Evolutionary conservation across 2,797 vertebrate genomes (phyloP).

Genomic region (Enteromius unitaeniatus): DNA sequence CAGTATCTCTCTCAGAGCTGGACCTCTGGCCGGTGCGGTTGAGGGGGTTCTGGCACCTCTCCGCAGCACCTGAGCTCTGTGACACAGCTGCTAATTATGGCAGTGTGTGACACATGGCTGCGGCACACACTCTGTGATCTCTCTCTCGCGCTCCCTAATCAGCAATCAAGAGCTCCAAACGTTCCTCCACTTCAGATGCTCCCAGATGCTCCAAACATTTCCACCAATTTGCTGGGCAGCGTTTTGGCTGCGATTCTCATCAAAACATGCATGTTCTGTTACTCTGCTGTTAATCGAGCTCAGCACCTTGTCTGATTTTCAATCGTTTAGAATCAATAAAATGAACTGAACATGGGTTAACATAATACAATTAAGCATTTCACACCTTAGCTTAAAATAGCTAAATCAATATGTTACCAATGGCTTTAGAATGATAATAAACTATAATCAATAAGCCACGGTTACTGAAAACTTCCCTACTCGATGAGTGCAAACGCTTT

Average conservation of each 20-base stretch:
- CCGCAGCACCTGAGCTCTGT: conserved; percentile 64
- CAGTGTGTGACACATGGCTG: conserved; percentile 55
- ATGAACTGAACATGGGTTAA: background rate
- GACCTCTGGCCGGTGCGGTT: conserved; percentile 17
- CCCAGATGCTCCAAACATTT: conserved; percentile 57
- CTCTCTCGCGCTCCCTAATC: conserved; percentile 61
- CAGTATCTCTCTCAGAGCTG: background rate
- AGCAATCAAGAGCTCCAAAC: conserved; percentile 70
- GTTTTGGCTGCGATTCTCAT: conserved; percentile 52
- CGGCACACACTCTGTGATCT: conserved; percentile 43
- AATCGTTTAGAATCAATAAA: conserved; percentile 10
- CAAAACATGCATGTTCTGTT: conserved; percentile 48
- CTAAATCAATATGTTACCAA: background rate
- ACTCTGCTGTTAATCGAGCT: conserved; percentile 64
- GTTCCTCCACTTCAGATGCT: conserved; percentile 63
- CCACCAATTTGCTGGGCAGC: conserved; percentile 62
- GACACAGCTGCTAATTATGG: conserved; percentile 77
- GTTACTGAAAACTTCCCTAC: background rate
- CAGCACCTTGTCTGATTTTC: conserved; percentile 51
- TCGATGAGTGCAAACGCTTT: background rate
- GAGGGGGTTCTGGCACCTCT: conserved; percentile 53
- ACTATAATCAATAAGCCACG: background rate
- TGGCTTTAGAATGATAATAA: background rate
- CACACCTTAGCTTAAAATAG: background rate
- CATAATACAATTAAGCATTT: background rate